Percentiles rank a stretch among this genome's conserved stretches.
Conservation (phyloP, 1,140 invertebrate species). For the Listronotus oregonensis region DNA sequence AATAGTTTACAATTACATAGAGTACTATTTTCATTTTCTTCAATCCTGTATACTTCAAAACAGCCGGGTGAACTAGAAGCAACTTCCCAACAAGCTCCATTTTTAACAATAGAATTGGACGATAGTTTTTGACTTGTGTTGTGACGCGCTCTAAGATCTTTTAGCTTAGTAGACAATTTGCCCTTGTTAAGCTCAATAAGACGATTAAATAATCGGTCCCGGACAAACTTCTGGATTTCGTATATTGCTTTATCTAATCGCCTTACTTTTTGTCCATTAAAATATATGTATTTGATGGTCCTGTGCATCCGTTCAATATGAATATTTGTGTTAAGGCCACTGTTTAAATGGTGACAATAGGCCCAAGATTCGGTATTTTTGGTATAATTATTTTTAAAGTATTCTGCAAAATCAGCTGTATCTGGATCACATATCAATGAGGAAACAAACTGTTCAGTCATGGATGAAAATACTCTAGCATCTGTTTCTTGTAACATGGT, state of each 20-base stretch:
- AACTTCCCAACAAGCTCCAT: neutral
- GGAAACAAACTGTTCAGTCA: neutral
- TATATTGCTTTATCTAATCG: conserved; percentile 28
- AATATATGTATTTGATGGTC: conserved; percentile 35
- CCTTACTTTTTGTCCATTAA: conserved; percentile 19
- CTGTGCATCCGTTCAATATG: conserved; percentile 28
- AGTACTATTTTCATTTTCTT: neutral
- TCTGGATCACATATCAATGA: conserved; percentile 11
- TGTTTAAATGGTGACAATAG: conserved; percentile 19
- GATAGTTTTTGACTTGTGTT: neutral
- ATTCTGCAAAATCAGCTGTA: conserved; percentile 25
- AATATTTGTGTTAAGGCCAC: conserved; percentile 31
- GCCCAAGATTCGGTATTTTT: conserved; percentile 25
- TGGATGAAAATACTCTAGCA: neutral
- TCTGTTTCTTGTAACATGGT: conserved; percentile 22
- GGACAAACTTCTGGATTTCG: conserved; percentile 23
- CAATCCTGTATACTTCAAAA: conserved; percentile 3
- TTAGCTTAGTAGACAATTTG: conserved; percentile 16
- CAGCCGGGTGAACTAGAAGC: neutral
- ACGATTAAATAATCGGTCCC: conserved; percentile 28
- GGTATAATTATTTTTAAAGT: conserved; percentile 29
- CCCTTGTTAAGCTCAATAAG: conserved; percentile 17
- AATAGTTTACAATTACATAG: conserved; percentile 3
- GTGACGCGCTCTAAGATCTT: neutral
- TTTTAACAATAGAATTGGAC: neutral